Evolutionary conservation across 2,888 invertebrate genomes (phyloP).

Genomic region (Xestia sexstrigata): DNA sequence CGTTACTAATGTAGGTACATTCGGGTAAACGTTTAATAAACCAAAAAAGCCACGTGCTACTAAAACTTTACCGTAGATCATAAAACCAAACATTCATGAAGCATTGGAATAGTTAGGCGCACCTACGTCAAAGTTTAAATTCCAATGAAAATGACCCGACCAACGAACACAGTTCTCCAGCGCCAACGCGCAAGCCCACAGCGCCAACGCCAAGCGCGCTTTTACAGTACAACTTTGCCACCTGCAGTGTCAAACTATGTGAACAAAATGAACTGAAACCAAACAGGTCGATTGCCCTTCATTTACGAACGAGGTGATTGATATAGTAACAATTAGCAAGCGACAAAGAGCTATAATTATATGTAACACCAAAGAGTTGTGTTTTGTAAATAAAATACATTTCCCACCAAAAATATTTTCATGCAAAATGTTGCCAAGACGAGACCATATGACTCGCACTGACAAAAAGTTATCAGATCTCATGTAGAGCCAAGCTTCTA

Average conservation of each 20-base stretch:
- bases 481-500: too few species aligned
- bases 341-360: background rate
- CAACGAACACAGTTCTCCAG: conserved; percentile 22
- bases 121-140: conserved; percentile 37
- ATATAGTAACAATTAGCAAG: conserved; percentile 2
- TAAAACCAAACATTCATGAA: conserved; percentile 8
- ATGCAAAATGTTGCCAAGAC: too few species aligned
- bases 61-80: background rate
- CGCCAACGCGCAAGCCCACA: too few species aligned
- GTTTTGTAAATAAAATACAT: too few species aligned
- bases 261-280: conserved; percentile 33
- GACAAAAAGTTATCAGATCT: too few species aligned
- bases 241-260: conserved; percentile 42
- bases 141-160: conserved; percentile 27
- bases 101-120: conserved; percentile 3
- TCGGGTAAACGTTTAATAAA: background rate
- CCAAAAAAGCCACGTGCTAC: background rate
- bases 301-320: background rate
- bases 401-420: too few species aligned
- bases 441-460: too few species aligned
- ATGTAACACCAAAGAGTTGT: too few species aligned
- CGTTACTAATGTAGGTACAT: background rate
- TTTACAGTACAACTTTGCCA: conserved; percentile 43
- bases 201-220: too few species aligned
- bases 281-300: conserved; percentile 21